Evolutionary conservation across 2,888 invertebrate genomes (phyloP).

Genomic region (Ichneumoninae sp.): DNA sequence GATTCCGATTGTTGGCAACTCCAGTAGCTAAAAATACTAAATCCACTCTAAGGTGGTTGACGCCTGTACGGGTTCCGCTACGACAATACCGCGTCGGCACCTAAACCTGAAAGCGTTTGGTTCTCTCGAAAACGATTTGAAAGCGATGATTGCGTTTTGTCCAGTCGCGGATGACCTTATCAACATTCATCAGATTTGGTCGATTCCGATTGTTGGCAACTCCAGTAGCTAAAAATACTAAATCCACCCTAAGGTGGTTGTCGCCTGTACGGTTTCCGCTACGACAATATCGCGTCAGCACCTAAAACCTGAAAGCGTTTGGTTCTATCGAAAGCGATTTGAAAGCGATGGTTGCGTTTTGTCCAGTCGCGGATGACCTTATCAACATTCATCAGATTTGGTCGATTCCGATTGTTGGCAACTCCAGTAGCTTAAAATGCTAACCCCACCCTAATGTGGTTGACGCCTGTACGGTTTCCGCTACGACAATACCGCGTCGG

Average conservation of each 20-base stretch:
- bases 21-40: neutral
- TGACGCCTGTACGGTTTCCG: neutral
- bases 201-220: neutral
- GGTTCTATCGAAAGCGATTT: too few species aligned
- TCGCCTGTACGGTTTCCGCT: neutral
- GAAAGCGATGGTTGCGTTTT: neutral
- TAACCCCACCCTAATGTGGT: neutral
- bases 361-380: too few species aligned
- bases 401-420: neutral
- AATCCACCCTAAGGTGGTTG: neutral
- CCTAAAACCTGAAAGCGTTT: constrained; percentile 31
- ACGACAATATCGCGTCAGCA: neutral
- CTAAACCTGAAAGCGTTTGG: constrained; percentile 25
- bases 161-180: too few species aligned
- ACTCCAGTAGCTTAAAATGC: neutral
- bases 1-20: neutral
- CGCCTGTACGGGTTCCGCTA: neutral
- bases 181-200: too few species aligned
- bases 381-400: too few species aligned
- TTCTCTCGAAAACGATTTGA: too few species aligned
- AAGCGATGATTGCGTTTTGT: neutral
- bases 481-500: neutral
- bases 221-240: neutral
- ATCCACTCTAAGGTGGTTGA: neutral
- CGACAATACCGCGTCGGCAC: neutral